Conservation (phyloP, 2,113 vertebrate genomes). For the Mellivora capensis region DNA sequence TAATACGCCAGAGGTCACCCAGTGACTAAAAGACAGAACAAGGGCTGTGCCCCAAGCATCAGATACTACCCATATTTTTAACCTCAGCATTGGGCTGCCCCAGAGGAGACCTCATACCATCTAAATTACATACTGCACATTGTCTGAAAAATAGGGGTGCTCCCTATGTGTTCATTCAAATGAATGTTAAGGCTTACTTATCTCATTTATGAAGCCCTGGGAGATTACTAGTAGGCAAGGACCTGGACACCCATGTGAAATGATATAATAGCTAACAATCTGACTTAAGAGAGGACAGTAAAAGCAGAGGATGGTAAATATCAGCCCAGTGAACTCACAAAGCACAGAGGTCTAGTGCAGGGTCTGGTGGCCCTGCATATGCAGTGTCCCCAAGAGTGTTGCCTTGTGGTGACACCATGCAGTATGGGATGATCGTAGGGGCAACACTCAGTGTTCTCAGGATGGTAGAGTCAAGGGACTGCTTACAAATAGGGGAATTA, state of each 20-base stretch:
- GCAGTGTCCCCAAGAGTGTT: fast-evolving
- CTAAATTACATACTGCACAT: background rate
- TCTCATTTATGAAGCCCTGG: background rate
- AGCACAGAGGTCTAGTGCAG: background rate
- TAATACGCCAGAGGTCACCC: background rate
- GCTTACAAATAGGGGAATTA: background rate
- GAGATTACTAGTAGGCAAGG: background rate
- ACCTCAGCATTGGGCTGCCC: background rate
- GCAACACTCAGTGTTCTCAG: background rate
- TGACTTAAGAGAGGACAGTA: background rate
- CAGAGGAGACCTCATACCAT: background rate
- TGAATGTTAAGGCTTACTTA: background rate
- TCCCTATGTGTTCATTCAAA: background rate
- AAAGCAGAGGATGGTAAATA: background rate
- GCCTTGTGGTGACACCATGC: fast-evolving
- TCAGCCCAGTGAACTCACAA: background rate
- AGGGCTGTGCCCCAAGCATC: fast-evolving
- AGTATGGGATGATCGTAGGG: fast-evolving
- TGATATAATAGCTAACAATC: background rate
- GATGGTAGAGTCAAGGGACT: background rate
- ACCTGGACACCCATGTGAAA: background rate
- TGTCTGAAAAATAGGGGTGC: background rate
- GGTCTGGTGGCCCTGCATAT: background rate
- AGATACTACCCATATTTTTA: background rate
- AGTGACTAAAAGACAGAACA: background rate